Evolutionary conservation across 2,113 vertebrate species (phyloP).

Genomic region (Ptychochromis oligacanthus): DNA sequence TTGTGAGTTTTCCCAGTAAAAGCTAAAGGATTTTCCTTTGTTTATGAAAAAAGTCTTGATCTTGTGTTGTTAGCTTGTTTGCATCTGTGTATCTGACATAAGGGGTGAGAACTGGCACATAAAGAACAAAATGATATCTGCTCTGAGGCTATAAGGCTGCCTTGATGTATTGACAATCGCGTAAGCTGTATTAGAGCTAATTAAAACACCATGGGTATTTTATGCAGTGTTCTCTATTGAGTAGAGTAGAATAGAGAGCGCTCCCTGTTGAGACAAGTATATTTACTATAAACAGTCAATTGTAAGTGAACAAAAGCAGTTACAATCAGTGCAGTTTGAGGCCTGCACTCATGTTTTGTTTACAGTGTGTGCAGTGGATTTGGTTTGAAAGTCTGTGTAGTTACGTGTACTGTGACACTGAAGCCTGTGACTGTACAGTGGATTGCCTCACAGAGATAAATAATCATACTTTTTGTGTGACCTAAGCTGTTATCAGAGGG

Average conservation of each 20-base stretch:
- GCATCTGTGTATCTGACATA: neutral
- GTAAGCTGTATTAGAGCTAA: slow-evolving; percentile 28
- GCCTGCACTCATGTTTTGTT: neutral
- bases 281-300: slow-evolving; percentile 33
- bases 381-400: neutral
- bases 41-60: neutral
- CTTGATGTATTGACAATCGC: slow-evolving; percentile 32
- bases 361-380: neutral
- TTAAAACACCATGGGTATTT: slow-evolving; percentile 41
- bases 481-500: slow-evolving; percentile 46
- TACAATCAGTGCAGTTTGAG: slow-evolving; percentile 16
- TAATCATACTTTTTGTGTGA: neutral
- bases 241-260: slow-evolving; percentile 6
- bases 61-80: slow-evolving; percentile 22
- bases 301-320: slow-evolving; percentile 28
- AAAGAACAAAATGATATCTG: slow-evolving; percentile 20
- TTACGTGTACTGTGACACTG: neutral
- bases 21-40: slow-evolving; percentile 13
- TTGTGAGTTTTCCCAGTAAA: slow-evolving; percentile 13
- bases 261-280: slow-evolving; percentile 13
- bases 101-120: neutral
- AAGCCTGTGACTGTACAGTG: neutral
- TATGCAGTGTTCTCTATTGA: slow-evolving; percentile 13
- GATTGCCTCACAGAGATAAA: slow-evolving; percentile 3
- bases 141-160: slow-evolving; percentile 21